A percentile compares a stretch with the other conserved stretches of the same genome.
phyloP scores from a whole-genome alignment of 2,888 invertebrate species.

The Drosophila neutralis region DNA sequence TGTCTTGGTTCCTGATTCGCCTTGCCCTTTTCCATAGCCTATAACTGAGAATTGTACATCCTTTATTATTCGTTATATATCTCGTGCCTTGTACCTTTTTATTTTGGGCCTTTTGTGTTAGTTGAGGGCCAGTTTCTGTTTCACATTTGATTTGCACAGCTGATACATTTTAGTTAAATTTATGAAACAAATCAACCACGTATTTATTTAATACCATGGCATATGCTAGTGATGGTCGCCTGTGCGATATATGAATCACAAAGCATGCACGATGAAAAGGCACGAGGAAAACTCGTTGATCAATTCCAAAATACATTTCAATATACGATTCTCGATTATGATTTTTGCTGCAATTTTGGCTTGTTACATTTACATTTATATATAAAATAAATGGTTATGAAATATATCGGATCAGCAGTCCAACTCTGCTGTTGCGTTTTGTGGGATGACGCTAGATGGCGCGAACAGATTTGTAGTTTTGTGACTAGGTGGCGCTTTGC shows the following conservation, averaged over 20 bases:
- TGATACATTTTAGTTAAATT: slow-evolving; percentile 42
- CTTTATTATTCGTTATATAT: neutral
- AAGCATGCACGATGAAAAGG: neutral
- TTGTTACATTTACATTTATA: neutral
- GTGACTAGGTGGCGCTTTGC: neutral
- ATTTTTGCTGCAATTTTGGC: neutral
- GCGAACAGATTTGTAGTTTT: slow-evolving; percentile 7
- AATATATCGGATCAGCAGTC: neutral
- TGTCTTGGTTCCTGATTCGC: slow-evolving; percentile 11
- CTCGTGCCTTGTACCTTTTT: slow-evolving; percentile 15
- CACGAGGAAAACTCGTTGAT: neutral
- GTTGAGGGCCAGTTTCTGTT: slow-evolving; percentile 29
- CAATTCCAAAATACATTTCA: neutral
- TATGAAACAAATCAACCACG: slow-evolving; percentile 53
- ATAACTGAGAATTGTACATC: neutral
- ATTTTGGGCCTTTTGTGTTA: slow-evolving; percentile 11
- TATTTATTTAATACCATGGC: slow-evolving; percentile 27
- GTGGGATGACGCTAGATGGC: slow-evolving; percentile 18
- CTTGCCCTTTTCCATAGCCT: slow-evolving; percentile 38
- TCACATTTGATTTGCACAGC: slow-evolving; percentile 33
- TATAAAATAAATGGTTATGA: neutral
- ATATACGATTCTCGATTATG: neutral
- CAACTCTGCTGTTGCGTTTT: neutral
- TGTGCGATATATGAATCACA: neutral
- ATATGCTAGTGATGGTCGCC: slow-evolving; percentile 21